Evolutionary conservation across 2,113 vertebrate species (phyloP), one percentile per base, ranked within the genome.

Genomic region (Camelus bactrianus): DNA sequence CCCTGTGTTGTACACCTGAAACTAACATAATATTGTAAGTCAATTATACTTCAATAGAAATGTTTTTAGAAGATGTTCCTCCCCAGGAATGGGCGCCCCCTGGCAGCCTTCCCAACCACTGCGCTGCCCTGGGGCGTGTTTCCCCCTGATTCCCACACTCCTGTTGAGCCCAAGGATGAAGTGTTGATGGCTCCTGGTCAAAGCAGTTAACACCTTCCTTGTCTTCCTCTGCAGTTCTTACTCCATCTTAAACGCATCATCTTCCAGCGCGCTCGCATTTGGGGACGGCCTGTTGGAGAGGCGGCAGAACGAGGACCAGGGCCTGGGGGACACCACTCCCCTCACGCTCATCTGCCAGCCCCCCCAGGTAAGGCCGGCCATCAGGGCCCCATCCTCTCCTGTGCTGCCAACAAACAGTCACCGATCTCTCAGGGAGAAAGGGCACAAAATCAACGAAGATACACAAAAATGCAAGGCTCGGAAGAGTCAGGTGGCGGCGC

Each of bases 281-380:
- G 97, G 98, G 12, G 99, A 99, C 0, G 98, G 99, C 75, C 98
- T 98, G 35, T 89, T 99, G 93, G 99, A 99, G 77, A 99, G 99
- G 64, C 98, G 99, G 91, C 98, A 98, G 30, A 98, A 99, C 32
- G 99, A 99, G 26, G 99, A 99, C n/a, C 98, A 99, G 42, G 98
- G 99, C 3, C 98, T 98, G 0, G 98, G 98, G 65, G 99, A 99
- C 0, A 30, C 99, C 0, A 97, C 98, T 1, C 98, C 99, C 19
- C 98, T 99, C 35, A 97, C 99, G 1, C 99, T 99, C 96, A 99
- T 99, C 97, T 99, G 99, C 98, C 99, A 99, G 94, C 99, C 99
- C 0, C 97, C 99, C 98, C 99, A 99, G 99, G 99, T 99, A 94
- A 97, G 93, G 54, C 35, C 48, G 24, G 20, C n/a, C 2, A 0